A percentile compares a stretch with the other conserved stretches of the same genome.
Evolutionary conservation across 2,888 invertebrate genomes (phyloP).

Genomic region (Cacoxenus indagator): DNA sequence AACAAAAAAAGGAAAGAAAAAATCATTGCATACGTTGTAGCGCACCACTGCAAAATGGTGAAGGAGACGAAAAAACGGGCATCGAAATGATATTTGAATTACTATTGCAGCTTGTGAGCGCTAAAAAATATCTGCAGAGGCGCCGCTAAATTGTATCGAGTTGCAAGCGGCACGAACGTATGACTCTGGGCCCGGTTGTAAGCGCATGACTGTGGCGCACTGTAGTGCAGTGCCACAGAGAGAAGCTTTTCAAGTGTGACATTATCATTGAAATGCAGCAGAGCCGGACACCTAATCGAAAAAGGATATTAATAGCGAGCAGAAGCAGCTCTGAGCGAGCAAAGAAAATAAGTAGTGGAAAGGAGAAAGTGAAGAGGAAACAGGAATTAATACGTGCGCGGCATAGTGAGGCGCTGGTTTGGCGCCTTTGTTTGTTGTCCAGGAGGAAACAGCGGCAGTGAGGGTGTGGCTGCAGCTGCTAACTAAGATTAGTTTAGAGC

Average conservation of each 20-base stretch:
- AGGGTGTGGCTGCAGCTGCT: background rate
- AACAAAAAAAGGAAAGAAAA: too few species aligned
- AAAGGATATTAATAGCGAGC: too few species aligned
- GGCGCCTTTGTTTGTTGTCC: too few species aligned
- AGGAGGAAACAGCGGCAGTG: too few species aligned
- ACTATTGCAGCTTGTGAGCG: background rate
- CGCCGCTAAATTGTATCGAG: constrained; percentile 11
- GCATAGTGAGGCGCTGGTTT: too few species aligned
- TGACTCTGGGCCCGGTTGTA: background rate
- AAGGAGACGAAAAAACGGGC: background rate
- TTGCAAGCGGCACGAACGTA: background rate
- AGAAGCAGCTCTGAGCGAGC: too few species aligned
- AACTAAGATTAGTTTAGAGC: background rate
- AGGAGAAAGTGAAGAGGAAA: too few species aligned
- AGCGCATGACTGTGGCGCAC: background rate
- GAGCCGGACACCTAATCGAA: background rate
- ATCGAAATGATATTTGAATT: constrained; percentile 5
- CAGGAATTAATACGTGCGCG: too few species aligned
- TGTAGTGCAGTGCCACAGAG: background rate
- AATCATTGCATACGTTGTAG: background rate
- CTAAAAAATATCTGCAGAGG: background rate
- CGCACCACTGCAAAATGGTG: background rate
- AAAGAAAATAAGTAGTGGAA: too few species aligned
- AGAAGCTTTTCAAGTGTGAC: background rate
- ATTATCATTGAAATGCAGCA: background rate